A percentile compares a stretch with the other conserved stretches of the same genome.
Evolutionary conservation across 2,888 invertebrate genomes (phyloP).

Genomic region (Chymomyza caudatula): DNA sequence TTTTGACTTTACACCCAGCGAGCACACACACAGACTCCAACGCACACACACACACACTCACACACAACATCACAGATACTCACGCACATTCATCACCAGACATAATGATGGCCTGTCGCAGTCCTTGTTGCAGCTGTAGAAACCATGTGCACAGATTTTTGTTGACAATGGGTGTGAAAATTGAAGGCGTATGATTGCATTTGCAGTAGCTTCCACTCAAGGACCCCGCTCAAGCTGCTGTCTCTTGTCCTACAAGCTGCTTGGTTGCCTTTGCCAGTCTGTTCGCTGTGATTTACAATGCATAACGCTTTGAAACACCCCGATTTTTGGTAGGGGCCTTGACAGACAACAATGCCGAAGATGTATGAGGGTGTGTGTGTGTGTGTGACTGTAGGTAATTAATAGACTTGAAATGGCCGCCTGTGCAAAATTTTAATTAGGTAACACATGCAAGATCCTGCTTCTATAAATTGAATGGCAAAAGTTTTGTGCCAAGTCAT

Average conservation of each 20-base stretch:
- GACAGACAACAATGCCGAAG: background rate
- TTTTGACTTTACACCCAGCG: slow-evolving; percentile 29
- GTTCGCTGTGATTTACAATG: slow-evolving; percentile 22
- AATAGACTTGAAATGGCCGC: slow-evolving; percentile 70
- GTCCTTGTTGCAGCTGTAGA: slow-evolving; percentile 11
- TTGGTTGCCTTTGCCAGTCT: background rate
- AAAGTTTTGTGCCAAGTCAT: background rate
- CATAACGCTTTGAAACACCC: slow-evolving; percentile 6
- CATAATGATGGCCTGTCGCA: slow-evolving; percentile 50
- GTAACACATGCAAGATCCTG: slow-evolving; percentile 59
- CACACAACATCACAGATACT: background rate
- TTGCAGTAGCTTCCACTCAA: slow-evolving; percentile 27
- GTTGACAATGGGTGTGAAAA: slow-evolving; percentile 71
- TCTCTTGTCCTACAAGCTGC: background rate
- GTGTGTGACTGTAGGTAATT: slow-evolving; percentile 51
- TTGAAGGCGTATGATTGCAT: slow-evolving; percentile 72
- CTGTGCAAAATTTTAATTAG: slow-evolving; percentile 67
- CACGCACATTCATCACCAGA: slow-evolving; percentile 51
- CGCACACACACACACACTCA: slow-evolving; percentile 4
- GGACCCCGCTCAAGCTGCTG: no score
- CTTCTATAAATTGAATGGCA: background rate
- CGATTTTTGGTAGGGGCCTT: background rate
- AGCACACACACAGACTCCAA: slow-evolving; percentile 17
- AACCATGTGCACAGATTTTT: slow-evolving; percentile 56
- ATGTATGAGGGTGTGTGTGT: background rate